Base-by-base conservation (phyloP, 2,888 invertebrate genomes). In the Drepana falcataria region DNA sequence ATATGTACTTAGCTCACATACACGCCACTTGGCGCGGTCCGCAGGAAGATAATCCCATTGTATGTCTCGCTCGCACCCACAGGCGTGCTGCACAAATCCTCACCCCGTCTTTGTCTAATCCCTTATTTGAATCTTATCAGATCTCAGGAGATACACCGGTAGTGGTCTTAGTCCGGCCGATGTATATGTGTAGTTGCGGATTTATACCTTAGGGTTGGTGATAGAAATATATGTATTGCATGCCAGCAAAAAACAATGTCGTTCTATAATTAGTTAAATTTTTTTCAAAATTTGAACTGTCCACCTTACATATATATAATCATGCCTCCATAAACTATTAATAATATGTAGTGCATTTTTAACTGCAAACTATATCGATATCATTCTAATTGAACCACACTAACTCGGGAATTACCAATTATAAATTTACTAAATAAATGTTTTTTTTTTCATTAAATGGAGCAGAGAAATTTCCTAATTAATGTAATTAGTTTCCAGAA, bases 91-190 rank as follows among this genome's bases (percentile, higher is more conserved):
- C 73, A 85, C 87, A 90, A 88, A 91, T 90, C 90, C 88, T 85
- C 77, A 69, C 65, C 68, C 63, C 77, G 74, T 87, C 87, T 81
- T 79, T 57, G 78, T 91, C 90, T 91, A 91, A 91, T 91, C 91
- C 91, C 90, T 91, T 91, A 91, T 91, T 91, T 91, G 91, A 91
- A 91, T 91, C 91, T 91, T 91, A 91, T 91, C 91, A 90, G 91
- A 91, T 91, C 90, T 87, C 88, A 78, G 83, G 87, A 90, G 87
- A 85, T 86, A 85, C 84, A 83, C 82, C 86, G 83, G 84, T 83
- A 83, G 84, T 81, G 84, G 85, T 80, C 77, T 79, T 69, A 72
- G 77, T 76, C 76, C 80, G 71, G 70, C 9, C 44, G 6, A 9
- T 72, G 75, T 79, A 78, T 79, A 80, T 77, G 81, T 85, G 87